phyloP scores from a whole-genome alignment of 2,797 vertebrate genomes.

The Macropus fuliginosus region DNA sequence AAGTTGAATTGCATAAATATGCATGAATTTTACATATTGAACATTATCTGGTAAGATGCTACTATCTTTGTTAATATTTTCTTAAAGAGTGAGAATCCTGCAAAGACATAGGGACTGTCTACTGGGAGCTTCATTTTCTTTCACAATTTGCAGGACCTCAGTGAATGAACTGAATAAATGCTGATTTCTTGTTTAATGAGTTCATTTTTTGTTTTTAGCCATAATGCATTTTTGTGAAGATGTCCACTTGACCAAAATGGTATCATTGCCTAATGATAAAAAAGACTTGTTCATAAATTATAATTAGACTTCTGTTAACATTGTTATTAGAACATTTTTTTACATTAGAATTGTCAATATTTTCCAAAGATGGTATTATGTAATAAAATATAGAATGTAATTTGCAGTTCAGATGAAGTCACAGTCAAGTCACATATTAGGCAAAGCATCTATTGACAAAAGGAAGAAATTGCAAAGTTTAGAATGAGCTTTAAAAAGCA shows the following conservation, averaged over 20 bases:
- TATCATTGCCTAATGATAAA: neutral
- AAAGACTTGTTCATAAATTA: neutral
- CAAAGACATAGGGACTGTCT: neutral
- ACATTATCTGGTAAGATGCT: neutral
- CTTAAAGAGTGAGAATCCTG: neutral
- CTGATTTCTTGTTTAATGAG: neutral
- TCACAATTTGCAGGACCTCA: neutral
- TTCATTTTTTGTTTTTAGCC: neutral
- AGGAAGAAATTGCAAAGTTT: constrained; percentile 21
- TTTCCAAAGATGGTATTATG: neutral
- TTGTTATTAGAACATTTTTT: neutral
- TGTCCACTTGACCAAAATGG: neutral
- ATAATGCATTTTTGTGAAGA: neutral
- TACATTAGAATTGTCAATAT: neutral
- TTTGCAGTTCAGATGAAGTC: constrained; percentile 23
- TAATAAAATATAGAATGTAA: constrained; percentile 4
- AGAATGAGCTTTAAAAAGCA: neutral
- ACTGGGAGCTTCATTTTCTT: neutral
- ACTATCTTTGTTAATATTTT: neutral
- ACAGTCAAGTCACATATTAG: neutral
- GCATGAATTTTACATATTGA: neutral
- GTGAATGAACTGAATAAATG: neutral
- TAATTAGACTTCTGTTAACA: neutral
- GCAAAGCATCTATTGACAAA: constrained; percentile 23
- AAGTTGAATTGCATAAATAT: neutral